Conservation (phyloP, 2,888 invertebrate genomes). For the Chaitophorus viminalis region DNA sequence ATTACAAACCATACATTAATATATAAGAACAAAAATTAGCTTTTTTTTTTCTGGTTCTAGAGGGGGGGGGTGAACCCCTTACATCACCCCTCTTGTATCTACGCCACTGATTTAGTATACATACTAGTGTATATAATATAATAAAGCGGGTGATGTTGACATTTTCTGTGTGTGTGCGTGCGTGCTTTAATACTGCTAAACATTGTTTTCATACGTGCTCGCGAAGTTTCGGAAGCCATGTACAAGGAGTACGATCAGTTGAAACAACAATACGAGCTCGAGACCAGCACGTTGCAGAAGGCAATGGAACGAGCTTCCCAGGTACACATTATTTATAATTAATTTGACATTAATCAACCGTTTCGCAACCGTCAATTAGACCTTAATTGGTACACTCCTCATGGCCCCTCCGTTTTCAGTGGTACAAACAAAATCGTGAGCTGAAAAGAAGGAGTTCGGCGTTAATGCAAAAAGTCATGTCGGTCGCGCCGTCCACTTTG, state of each 20-base stretch:
- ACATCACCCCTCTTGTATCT: too few relatives aligned
- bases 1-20: too few relatives aligned
- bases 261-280: conserved; percentile 79
- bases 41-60: too few relatives aligned
- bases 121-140: too few relatives aligned
- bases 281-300: conserved; percentile 78
- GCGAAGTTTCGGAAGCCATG: conserved; percentile 75
- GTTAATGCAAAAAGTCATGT: conserved; percentile 72
- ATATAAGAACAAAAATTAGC: too few relatives aligned
- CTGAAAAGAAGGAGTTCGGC: conserved; percentile 77
- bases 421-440: conserved; percentile 82
- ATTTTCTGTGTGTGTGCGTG: too few relatives aligned
- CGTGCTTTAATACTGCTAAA: not conserved
- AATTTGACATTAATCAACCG: conserved; percentile 7
- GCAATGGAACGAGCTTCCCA: conserved; percentile 66
- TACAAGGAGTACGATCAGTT: conserved; percentile 80
- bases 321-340: conserved; percentile 63
- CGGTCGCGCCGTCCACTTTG: conserved; percentile 70
- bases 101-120: too few relatives aligned
- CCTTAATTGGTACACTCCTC: conserved; percentile 29
- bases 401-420: conserved; percentile 68
- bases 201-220: conserved; percentile 24
- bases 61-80: too few relatives aligned
- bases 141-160: too few relatives aligned
- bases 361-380: not conserved